Evolutionary conservation across 2,797 vertebrate genomes (phyloP).

Genomic region (Todus mexicanus): DNA sequence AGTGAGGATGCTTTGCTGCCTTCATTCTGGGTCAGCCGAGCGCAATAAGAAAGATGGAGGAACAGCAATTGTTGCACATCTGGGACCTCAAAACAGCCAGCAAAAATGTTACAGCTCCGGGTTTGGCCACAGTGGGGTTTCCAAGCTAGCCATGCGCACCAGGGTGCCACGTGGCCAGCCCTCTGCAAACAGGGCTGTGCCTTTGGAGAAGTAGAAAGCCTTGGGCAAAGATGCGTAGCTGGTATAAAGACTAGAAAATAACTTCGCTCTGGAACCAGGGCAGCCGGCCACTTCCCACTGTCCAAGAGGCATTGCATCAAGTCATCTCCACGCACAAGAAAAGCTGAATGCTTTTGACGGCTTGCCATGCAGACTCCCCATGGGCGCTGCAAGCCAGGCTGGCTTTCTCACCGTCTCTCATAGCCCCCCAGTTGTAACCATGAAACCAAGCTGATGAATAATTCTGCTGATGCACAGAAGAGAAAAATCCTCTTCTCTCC

Average conservation of each 20-base stretch:
- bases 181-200: neutral
- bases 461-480: constrained; percentile 56
- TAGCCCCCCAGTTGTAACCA: neutral
- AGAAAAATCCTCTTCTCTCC: constrained; percentile 28
- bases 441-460: constrained; percentile 42
- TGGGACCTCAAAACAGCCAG: too few species aligned
- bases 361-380: constrained; percentile 8
- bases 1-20: neutral
- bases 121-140: neutral
- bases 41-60: neutral
- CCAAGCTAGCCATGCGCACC: neutral
- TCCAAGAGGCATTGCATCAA: neutral
- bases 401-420: constrained; percentile 13
- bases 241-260: neutral
- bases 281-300: neutral
- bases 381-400: neutral
- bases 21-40: neutral
- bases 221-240: neutral
- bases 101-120: neutral
- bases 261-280: neutral
- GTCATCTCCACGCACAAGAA: neutral
- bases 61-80: neutral
- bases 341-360: neutral
- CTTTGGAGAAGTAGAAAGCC: neutral
- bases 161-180: neutral